A percentile compares a stretch with the other conserved stretches of the same genome.
Evolutionary conservation across 1,140 invertebrate species (phyloP).

Genomic region (Rhysida immarginata): DNA sequence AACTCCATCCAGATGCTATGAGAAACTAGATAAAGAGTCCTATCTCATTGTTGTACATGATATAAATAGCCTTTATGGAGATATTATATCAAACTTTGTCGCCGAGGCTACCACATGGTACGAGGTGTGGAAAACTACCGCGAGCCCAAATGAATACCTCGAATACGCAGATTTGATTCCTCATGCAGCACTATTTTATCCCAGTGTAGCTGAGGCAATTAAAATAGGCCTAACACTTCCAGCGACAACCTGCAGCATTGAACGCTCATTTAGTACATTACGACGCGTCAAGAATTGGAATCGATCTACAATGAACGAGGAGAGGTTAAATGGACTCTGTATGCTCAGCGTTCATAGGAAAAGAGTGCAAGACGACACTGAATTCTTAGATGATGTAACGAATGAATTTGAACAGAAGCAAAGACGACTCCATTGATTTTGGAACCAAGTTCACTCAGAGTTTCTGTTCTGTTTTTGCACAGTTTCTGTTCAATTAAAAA

Average conservation of each 20-base stretch:
- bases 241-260: background rate
- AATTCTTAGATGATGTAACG: no score
- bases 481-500: no score
- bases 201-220: background rate
- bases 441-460: no score
- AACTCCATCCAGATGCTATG: background rate
- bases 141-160: background rate
- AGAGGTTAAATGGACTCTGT: background rate
- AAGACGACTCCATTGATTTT: no score
- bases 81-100: background rate
- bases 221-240: background rate
- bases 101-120: background rate
- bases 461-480: no score
- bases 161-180: no score
- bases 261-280: background rate
- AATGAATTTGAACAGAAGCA: no score
- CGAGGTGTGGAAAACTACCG: background rate
- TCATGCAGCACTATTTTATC: no score
- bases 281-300: background rate
- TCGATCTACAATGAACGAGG: background rate
- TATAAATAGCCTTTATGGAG: background rate
- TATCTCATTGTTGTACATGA: background rate
- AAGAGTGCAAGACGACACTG: no score
- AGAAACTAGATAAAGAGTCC: no score
- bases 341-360: background rate